phyloP scores from a whole-genome alignment of 2,113 vertebrate species.

The Hyla sarda region DNA sequence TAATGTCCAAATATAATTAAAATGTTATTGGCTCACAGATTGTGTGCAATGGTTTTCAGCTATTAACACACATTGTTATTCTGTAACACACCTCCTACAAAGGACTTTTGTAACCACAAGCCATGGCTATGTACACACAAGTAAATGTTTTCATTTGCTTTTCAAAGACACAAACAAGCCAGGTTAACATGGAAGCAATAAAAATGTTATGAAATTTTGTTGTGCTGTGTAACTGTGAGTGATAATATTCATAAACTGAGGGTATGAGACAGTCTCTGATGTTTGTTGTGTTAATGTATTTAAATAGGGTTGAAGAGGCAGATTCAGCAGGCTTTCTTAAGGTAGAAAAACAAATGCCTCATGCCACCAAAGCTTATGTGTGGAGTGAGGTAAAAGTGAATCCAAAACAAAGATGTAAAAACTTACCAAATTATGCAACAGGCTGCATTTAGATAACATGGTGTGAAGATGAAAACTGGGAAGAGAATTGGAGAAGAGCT shows the following conservation, averaged over 20 bases:
- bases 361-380: neutral
- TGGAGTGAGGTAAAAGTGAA: neutral
- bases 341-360: neutral
- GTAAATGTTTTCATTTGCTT: slow-evolving; percentile 29
- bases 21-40: neutral
- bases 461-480: neutral
- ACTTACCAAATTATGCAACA: neutral
- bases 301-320: neutral
- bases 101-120: neutral
- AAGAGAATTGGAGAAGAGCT: neutral
- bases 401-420: neutral
- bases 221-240: neutral
- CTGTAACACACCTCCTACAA: neutral
- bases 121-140: neutral
- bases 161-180: neutral
- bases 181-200: neutral
- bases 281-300: neutral
- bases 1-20: too few species aligned
- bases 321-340: neutral
- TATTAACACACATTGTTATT: neutral
- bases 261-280: neutral
- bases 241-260: neutral
- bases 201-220: slow-evolving; percentile 8
- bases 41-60: neutral
- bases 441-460: neutral